These are phyloP conservation scores for Dolichopus griseipennis DNA, from an alignment of 2,888 invertebrate genomes.

Conservation along the genomic window DNA sequence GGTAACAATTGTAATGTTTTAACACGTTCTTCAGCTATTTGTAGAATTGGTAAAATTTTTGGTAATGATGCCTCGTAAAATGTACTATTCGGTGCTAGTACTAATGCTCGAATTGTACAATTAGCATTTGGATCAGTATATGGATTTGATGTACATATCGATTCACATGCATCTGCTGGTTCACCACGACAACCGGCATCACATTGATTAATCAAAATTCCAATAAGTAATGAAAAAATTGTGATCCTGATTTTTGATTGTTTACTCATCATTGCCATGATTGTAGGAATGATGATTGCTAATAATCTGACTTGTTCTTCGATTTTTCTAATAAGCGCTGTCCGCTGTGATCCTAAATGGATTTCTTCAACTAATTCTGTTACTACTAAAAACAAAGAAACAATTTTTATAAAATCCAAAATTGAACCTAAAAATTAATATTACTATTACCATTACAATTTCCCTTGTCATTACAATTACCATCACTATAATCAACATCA, in stretches of 20 bases:
- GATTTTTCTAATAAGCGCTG: too few species aligned
- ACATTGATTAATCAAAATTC: not conserved
- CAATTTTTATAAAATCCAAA: not conserved
- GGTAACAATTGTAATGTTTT: slow-evolving; percentile 49
- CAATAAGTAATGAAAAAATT: not conserved
- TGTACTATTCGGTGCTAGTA: slow-evolving; percentile 55
- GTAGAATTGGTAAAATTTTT: slow-evolving; percentile 54
- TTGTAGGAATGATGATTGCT: too few species aligned
- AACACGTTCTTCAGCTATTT: slow-evolving; percentile 52
- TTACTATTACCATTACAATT: not conserved
- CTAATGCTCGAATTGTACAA: slow-evolving; percentile 57
- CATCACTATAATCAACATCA: not conserved
- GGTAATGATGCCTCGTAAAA: slow-evolving; percentile 48
- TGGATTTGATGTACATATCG: slow-evolving; percentile 19
- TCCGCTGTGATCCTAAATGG: too few species aligned
- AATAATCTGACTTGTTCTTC: too few species aligned
- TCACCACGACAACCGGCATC: not conserved
- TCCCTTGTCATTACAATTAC: not conserved
- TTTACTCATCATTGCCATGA: too few species aligned
- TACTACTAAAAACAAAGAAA: not conserved
- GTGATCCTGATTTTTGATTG: not conserved
- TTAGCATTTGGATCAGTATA: slow-evolving; percentile 20
- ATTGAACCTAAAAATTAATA: not conserved
- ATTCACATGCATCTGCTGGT: slow-evolving; percentile 20
- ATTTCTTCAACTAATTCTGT: not conserved